Conservation (phyloP, 2,797 vertebrate genomes). For the Semaprochilodus insignis region DNA sequence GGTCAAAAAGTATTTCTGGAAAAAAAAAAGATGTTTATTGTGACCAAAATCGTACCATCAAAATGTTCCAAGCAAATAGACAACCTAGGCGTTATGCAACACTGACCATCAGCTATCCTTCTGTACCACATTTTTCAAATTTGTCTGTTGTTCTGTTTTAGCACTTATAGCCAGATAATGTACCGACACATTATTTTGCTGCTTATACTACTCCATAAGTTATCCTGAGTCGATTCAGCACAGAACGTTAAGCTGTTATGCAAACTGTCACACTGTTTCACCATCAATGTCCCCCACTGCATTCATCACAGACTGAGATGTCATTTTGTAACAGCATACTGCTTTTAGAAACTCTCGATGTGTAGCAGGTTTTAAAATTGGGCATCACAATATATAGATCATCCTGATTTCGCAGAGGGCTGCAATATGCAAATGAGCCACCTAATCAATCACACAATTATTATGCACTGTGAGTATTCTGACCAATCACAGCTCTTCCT, state of each 20-base stretch:
- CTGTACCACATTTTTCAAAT: background rate
- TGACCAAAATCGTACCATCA: background rate
- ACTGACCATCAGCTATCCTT: background rate
- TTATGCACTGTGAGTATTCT: no score
- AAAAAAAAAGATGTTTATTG: background rate
- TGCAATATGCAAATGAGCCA: no score
- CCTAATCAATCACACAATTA: no score
- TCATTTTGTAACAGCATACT: constrained; percentile 13
- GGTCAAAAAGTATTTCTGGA: background rate
- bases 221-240: background rate
- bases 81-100: background rate
- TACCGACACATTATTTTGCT: background rate
- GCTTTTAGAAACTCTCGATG: background rate
- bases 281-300: constrained; percentile 1
- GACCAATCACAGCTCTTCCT: no score
- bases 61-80: background rate
- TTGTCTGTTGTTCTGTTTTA: background rate
- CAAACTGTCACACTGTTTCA: constrained; percentile 16
- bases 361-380: background rate
- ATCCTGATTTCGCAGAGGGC: no score
- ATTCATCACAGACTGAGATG: constrained; percentile 32
- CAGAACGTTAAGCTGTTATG: constrained; percentile 28
- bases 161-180: constrained; percentile 17
- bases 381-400: background rate
- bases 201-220: constrained; percentile 2